phyloP scores from a whole-genome alignment of 92 coral and sea anemone species.

The Umimayanthus chanpuru region DNA sequence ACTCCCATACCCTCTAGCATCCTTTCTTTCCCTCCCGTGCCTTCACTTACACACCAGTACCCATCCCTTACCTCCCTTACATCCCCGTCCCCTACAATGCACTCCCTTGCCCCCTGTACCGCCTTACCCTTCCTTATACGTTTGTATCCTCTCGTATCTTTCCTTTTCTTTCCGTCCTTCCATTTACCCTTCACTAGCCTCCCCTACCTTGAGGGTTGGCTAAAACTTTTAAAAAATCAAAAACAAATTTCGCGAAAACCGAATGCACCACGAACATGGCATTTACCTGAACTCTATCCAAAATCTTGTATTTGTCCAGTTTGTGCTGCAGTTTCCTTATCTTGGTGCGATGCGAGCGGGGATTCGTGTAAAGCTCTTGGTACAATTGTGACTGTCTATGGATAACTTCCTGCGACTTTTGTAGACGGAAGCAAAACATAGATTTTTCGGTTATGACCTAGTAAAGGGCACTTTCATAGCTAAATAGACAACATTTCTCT shows the following conservation, averaged over 20 bases:
- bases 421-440: neutral
- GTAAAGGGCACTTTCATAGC: too few relatives aligned
- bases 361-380: constrained; percentile 16
- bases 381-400: constrained; percentile 7
- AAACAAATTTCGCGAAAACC: neutral
- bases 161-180: neutral
- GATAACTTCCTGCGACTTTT: constrained; percentile 37
- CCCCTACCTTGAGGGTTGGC: neutral
- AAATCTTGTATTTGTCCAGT: constrained; percentile 4
- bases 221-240: neutral
- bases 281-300: constrained; percentile 13
- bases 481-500: too few relatives aligned
- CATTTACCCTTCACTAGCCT: too few relatives aligned
- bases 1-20: neutral
- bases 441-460: too few relatives aligned
- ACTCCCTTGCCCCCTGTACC: too few relatives aligned
- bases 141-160: too few relatives aligned
- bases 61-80: constrained; percentile 5
- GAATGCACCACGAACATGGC: neutral
- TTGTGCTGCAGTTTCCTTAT: constrained; percentile 18
- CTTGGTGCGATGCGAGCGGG: constrained; percentile 7
- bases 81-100: neutral
- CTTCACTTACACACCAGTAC: too few relatives aligned
- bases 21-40: neutral
- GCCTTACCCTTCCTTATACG: too few relatives aligned